These are phyloP conservation scores for Operophtera brumata DNA, from an alignment of 2,888 invertebrate species.

Conservation along the genomic window DNA sequence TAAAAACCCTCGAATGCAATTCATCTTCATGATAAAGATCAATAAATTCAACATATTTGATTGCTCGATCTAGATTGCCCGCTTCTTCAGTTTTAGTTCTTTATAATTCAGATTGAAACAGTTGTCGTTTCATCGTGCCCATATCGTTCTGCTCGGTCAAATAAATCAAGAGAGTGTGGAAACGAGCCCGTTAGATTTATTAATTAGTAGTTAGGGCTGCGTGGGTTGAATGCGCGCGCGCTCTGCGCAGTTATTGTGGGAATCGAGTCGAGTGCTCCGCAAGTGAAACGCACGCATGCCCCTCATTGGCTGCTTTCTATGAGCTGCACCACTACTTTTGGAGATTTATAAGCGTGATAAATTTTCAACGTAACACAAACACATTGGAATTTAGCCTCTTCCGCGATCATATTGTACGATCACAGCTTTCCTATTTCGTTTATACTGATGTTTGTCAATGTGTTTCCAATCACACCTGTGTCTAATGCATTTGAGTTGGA, in stretches of 20 bases:
- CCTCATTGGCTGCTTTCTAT: slow-evolving; percentile 46
- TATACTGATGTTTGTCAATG: neutral
- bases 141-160: slow-evolving; percentile 52
- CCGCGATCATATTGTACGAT: neutral
- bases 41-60: too few species aligned
- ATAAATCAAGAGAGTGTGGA: slow-evolving; percentile 60
- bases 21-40: too few species aligned
- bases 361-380: neutral
- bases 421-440: neutral
- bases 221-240: slow-evolving; percentile 63
- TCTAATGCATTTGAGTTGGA: slow-evolving; percentile 6
- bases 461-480: neutral
- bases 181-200: slow-evolving; percentile 62
- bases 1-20: too few species aligned
- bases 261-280: slow-evolving; percentile 51
- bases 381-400: neutral
- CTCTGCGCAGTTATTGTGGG: slow-evolving; percentile 53
- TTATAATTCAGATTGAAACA: neutral
- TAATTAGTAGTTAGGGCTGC: slow-evolving; percentile 65
- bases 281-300: slow-evolving; percentile 48
- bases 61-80: neutral
- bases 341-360: slow-evolving; percentile 1
- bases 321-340: slow-evolving; percentile 26
- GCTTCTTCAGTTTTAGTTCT: neutral
- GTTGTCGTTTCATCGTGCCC: slow-evolving; percentile 27